Base-by-base conservation (phyloP, 2,888 invertebrate species). In the Agrochola lota region DNA sequence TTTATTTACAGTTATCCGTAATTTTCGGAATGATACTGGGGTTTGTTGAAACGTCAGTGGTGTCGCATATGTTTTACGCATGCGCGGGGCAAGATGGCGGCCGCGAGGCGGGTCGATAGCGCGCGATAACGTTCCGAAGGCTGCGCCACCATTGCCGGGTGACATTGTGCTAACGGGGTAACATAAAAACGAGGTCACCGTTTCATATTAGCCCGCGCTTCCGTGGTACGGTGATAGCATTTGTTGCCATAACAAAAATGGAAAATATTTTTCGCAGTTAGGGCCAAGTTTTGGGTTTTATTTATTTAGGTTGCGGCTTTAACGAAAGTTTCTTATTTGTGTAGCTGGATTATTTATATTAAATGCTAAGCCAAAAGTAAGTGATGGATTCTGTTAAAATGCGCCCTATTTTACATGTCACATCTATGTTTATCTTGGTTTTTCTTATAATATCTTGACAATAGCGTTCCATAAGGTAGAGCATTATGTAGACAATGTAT, bases 161-260 rank as follows among this genome's bases (percentile, higher is more conserved):
- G 94, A 93, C 93, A 93, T 94, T 94, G 94, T 93, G 89, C 86
- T 91, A 95, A 94, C 93, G 92, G 95, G 95, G 94, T 95, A 93
- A 93, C 91, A 90, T 89, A 88, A 91, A 91, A 95, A 93, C 94
- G 95, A 95, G 95, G 95, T 95, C 95, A 95, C 91, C 83, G 86
- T 92, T 95, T 91, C 75, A 90, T 92, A 94, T 94, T 92, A 89
- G 87, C 95, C 93, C 95, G 96, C 95, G 94, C 89, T 93, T 94
- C 93, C 93, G 90, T 59, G 88, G 57, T 84, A 81, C 80, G 57
- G 90, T 90, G 93, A 85, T 89, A 78, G 87, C 40, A n/a, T 91
- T 76, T 77, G 81, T 90, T 88, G 79, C 86, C 83, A 85, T 75
- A 73, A 64, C 20, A 46, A 67, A 78, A 79, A 81, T 46, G 9